Evolutionary conservation across 2,888 invertebrate species (phyloP).

Genomic region (Helleia helle): DNA sequence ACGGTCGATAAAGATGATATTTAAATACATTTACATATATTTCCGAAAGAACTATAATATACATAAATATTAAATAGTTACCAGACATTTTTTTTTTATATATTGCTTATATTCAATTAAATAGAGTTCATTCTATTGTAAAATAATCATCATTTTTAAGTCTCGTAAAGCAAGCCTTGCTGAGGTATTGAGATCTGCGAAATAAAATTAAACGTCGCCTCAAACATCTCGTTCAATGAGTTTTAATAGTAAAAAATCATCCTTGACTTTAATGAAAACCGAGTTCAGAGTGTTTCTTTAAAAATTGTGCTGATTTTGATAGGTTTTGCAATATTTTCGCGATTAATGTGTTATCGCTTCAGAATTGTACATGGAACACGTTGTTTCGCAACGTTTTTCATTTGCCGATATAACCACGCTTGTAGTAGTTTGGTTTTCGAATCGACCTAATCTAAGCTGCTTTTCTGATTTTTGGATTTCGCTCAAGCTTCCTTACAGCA

Average conservation of each 20-base stretch:
- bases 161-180: too few species aligned
- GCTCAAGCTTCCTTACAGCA: constrained; percentile 38
- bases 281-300: background rate
- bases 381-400: constrained; percentile 39
- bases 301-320: background rate
- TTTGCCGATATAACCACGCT: constrained; percentile 60
- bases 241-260: background rate
- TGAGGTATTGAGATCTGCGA: too few species aligned
- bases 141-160: too few species aligned
- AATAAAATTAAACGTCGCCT: too few species aligned
- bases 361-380: constrained; percentile 44
- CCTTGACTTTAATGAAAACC: background rate
- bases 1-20: too few species aligned
- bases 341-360: constrained; percentile 30
- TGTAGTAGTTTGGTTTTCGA: constrained; percentile 65
- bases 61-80: too few species aligned
- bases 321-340: background rate
- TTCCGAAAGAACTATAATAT: too few species aligned
- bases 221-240: too few species aligned
- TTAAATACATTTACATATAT: too few species aligned
- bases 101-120: too few species aligned
- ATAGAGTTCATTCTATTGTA: too few species aligned
- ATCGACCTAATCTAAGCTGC: constrained; percentile 59
- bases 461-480: constrained; percentile 47
- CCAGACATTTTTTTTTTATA: too few species aligned